phyloP scores from a whole-genome alignment of 2,888 invertebrate genomes.

The Leptodirus hochenwartii region DNA sequence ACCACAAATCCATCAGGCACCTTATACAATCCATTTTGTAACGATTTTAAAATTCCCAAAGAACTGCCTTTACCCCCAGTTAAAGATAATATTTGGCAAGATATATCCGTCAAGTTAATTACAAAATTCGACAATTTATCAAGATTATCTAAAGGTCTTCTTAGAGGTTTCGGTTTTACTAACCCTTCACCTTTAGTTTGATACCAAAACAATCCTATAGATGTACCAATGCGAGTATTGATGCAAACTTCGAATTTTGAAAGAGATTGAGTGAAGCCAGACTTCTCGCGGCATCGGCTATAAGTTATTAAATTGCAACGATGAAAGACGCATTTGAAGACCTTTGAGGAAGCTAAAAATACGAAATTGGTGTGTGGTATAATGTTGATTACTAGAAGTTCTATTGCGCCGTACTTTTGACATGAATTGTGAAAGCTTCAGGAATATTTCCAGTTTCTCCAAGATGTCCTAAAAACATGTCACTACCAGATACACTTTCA shows the following conservation, averaged over 20 bases:
- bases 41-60: conserved; percentile 39
- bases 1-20: conserved; percentile 57
- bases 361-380: too few species aligned
- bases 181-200: conserved; percentile 15
- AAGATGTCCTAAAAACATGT: conserved; percentile 31
- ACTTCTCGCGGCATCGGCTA: too few species aligned
- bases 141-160: not conserved
- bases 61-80: conserved; percentile 71
- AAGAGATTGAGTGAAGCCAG: too few species aligned
- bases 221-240: conserved; percentile 24
- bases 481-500: conserved; percentile 27
- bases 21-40: conserved; percentile 27
- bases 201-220: conserved; percentile 25
- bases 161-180: not conserved
- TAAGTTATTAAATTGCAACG: too few species aligned
- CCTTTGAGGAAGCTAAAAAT: conserved; percentile 10
- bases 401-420: conserved; percentile 34
- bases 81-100: conserved; percentile 33
- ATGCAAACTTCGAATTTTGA: conserved; percentile 20
- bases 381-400: too few species aligned
- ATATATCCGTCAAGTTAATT: conserved; percentile 12
- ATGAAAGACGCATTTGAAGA: conserved; percentile 17
- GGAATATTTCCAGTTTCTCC: conserved; percentile 29
- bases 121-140: conserved; percentile 5
- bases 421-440: conserved; percentile 29